Conservation (phyloP, 2,888 invertebrate species). For the Drosophila pseudotakahashii region DNA sequence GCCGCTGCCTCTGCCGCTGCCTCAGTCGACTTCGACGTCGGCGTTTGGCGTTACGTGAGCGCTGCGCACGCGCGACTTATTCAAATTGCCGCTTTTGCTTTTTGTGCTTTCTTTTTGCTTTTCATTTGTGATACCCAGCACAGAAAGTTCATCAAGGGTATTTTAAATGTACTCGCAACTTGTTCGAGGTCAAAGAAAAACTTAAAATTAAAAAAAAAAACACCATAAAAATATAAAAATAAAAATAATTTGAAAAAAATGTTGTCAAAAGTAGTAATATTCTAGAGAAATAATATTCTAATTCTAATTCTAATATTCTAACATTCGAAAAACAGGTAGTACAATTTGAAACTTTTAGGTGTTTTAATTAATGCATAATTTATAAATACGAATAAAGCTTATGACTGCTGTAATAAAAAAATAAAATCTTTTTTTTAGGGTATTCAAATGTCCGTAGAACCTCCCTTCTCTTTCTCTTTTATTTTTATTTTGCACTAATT, state of each 20-base stretch:
- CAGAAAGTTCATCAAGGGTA: not conserved
- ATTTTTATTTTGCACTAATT: slow-evolving; percentile 59
- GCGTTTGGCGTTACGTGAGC: slow-evolving; percentile 65
- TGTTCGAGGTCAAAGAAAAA: not conserved
- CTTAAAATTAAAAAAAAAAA: not conserved
- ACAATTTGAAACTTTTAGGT: not conserved
- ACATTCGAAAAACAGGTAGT: too few species aligned
- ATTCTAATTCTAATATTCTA: too few species aligned
- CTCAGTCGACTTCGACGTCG: slow-evolving; percentile 1
- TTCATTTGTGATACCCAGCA: slow-evolving; percentile 12
- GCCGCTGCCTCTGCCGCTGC: slow-evolving; percentile 4
- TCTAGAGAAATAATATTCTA: too few species aligned
- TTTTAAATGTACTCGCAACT: not conserved
- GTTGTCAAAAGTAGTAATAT: not conserved
- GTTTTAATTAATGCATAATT: too few species aligned
- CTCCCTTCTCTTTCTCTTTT: slow-evolving; percentile 23
- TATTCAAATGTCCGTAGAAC: slow-evolving; percentile 12
- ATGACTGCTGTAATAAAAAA: too few species aligned
- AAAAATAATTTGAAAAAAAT: not conserved
- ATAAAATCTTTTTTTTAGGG: not conserved
- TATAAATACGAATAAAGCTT: too few species aligned
- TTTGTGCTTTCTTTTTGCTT: slow-evolving; percentile 62
- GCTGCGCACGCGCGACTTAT: slow-evolving; percentile 64
- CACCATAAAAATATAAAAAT: not conserved
- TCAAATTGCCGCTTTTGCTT: slow-evolving; percentile 55